Evolutionary conservation across 2,888 invertebrate genomes (phyloP), one percentile per base, ranked within the genome.

Genomic region (Oscheius onirici): DNA sequence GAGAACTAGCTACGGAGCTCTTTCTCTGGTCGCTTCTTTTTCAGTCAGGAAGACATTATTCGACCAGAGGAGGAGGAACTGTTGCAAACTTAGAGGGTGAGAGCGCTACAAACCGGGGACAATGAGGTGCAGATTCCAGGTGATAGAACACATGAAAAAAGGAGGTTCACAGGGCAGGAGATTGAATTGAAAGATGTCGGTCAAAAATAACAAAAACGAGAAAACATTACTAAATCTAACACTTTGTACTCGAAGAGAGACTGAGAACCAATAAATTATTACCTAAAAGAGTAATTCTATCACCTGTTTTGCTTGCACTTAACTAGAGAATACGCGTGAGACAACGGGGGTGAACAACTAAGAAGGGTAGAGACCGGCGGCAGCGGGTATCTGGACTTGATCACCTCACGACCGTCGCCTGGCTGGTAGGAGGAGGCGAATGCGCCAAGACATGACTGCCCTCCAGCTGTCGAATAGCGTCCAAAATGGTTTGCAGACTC

Each of bases 381-480:
- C 49, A 46, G 24, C 20, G 54, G 34, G 26, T 28, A 28, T 22
- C 54, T 26, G 13, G 54, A 22, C 22, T 15, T 22, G 10, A 43
- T 26, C 34, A 80, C 57, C 78, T 71, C 15, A 81, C 81, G 40
- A 80, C 75, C 15, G 79, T 74, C 20, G 81, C 76, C 71, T 81
- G 78, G 2, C 78, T 77, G 11, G 81, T 76, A 2, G 78, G 75
- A 49, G 78, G 78, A 40, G 79, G 75, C 22, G 77, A 72, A 17
- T 72, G 71, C 20, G 73, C 69, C 61, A 69, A 68, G 8, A 46
- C 63, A 15, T 46, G 49, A 41, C 78, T 96, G 49, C 97, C 97
- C 88, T 99, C 97, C 81, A 99, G 90, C 88, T 97, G 97, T 46
- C 96, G 92, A 87, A 99, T 97, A 69, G 99, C 99, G 89, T 97